Conservation (phyloP, 2,797 vertebrate genomes). For the Sebastes vulpes region DNA sequence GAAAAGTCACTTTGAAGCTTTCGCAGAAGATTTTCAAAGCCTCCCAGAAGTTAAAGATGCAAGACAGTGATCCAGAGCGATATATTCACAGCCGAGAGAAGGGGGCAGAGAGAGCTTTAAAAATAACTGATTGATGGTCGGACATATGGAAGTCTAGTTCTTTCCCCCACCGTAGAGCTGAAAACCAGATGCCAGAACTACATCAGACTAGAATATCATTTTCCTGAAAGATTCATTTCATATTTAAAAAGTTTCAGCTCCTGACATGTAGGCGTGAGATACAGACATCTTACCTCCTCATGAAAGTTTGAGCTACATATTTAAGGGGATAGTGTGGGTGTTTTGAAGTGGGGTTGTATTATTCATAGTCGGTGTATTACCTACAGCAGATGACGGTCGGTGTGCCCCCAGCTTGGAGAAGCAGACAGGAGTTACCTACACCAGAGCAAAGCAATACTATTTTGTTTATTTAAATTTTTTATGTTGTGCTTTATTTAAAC, state of each 20-base stretch:
- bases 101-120: conserved; percentile 24
- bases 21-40: conserved; percentile 58
- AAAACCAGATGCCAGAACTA: conserved; percentile 19
- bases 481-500: too few species aligned
- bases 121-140: conserved; percentile 48
- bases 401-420: too few species aligned
- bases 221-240: background rate
- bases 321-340: too few species aligned
- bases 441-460: too few species aligned
- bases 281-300: background rate
- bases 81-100: background rate
- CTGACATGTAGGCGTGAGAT: background rate
- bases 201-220: conserved; percentile 6
- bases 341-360: too few species aligned
- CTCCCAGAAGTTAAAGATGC: conserved; percentile 55
- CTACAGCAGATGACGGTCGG: too few species aligned
- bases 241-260: background rate
- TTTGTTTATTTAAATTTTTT: too few species aligned
- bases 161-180: background rate
- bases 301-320: background rate
- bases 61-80: conserved; percentile 32
- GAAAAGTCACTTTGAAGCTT: conserved; percentile 59
- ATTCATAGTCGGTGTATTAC: too few species aligned
- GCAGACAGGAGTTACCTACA: too few species aligned
- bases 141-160: conserved; percentile 11